Evolutionary conservation across 2,113 vertebrate genomes (phyloP).

Genomic region (Cephalophus harveyi): DNA sequence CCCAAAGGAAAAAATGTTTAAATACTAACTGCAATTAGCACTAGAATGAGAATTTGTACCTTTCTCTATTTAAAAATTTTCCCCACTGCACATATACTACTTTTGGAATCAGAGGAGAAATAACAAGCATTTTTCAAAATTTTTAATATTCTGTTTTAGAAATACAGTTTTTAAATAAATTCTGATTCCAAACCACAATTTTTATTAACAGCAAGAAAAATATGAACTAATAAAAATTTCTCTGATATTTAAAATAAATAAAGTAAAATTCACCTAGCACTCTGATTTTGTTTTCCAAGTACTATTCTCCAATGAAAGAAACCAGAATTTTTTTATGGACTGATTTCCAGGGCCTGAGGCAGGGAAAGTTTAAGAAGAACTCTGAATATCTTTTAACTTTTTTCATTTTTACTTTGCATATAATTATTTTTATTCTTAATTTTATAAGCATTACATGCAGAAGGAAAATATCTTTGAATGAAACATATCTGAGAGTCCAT

Average conservation of each 20-base stretch:
- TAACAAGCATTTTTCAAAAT: not conserved
- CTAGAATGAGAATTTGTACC: not conserved
- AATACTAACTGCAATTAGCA: not conserved
- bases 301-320: not conserved
- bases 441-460: not conserved
- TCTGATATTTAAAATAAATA: not conserved
- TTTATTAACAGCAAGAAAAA: not conserved
- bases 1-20: not conserved
- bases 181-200: not conserved
- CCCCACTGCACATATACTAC: not conserved
- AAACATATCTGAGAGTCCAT: not conserved
- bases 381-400: not conserved
- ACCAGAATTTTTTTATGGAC: not conserved
- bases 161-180: not conserved
- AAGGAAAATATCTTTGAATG: not conserved
- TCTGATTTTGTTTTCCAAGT: not conserved
- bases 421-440: not conserved
- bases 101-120: not conserved
- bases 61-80: not conserved
- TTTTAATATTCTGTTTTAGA: not conserved
- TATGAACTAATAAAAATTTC: not conserved
- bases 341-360: not conserved
- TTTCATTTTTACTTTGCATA: not conserved
- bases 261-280: not conserved
- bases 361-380: not conserved